Conservation (phyloP, 2,113 vertebrate genomes). For the Podarcis raffonei region DNA sequence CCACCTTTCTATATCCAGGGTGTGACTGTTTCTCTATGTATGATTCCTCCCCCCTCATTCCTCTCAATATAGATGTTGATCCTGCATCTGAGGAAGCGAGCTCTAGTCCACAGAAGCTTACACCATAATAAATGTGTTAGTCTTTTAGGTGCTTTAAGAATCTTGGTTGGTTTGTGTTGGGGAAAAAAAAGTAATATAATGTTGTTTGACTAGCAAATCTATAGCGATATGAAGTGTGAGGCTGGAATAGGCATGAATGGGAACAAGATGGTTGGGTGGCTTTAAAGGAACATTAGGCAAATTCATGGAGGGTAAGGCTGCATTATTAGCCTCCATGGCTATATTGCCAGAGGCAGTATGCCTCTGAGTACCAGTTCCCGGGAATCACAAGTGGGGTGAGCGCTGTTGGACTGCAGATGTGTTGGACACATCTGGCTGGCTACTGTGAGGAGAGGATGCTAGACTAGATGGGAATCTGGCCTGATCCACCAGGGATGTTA, state of each 20-base stretch:
- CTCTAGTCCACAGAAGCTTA: neutral
- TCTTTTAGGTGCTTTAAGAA: neutral
- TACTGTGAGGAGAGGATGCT: too few relatives aligned
- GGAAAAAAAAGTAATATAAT: neutral
- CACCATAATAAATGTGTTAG: neutral
- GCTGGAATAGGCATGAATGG: neutral
- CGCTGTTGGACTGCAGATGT: too few relatives aligned
- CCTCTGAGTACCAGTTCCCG: too few relatives aligned
- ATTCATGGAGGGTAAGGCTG: too few relatives aligned
- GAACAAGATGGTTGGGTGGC: neutral
- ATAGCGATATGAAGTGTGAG: neutral
- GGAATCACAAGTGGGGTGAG: too few relatives aligned
- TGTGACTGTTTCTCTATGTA: neutral
- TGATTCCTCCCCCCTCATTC: neutral
- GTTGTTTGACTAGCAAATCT: neutral
- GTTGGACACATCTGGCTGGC: too few relatives aligned
- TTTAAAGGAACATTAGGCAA: too few relatives aligned
- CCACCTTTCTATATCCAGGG: too few relatives aligned
- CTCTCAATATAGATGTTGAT: neutral
- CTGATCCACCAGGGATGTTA: too few relatives aligned
- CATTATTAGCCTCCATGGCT: too few relatives aligned
- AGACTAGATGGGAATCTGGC: too few relatives aligned
- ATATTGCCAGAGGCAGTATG: too few relatives aligned
- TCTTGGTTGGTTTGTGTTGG: neutral
- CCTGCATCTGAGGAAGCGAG: neutral